These are phyloP conservation scores for Standfussiana lucernea DNA, from an alignment of 2,888 invertebrate species.

Conservation along the genomic window DNA sequence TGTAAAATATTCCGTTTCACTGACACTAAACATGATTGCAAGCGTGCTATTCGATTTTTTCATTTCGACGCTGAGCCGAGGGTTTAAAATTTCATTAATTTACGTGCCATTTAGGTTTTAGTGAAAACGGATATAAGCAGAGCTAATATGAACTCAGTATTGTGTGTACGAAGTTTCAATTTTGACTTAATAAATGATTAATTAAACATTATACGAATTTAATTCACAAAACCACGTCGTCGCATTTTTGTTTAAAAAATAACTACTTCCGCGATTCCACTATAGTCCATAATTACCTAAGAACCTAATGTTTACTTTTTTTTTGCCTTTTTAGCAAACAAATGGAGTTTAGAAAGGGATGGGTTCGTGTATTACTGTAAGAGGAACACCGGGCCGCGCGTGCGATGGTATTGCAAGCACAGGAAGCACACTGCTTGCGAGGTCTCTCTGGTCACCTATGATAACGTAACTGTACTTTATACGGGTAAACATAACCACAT, in stretches of 20 bases:
- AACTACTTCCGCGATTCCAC: neutral
- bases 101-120: too few species aligned
- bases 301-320: neutral
- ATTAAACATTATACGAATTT: too few species aligned
- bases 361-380: neutral
- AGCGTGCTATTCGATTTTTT: neutral
- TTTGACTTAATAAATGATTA: too few species aligned
- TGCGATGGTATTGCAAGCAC: neutral
- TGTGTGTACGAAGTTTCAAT: too few species aligned
- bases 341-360: neutral
- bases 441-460: neutral
- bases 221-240: neutral
- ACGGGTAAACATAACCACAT: neutral
- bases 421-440: neutral
- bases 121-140: too few species aligned
- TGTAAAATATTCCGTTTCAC: neutral
- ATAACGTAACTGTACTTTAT: neutral
- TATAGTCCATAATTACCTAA: neutral
- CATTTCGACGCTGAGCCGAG: neutral
- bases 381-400: neutral
- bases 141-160: too few species aligned
- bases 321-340: conserved; percentile 26
- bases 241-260: neutral
- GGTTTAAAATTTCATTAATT: too few species aligned
- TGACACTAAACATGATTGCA: neutral